Base-by-base conservation (phyloP, 2,888 invertebrate genomes). In the Amblyjoppa fuscipennis region DNA sequence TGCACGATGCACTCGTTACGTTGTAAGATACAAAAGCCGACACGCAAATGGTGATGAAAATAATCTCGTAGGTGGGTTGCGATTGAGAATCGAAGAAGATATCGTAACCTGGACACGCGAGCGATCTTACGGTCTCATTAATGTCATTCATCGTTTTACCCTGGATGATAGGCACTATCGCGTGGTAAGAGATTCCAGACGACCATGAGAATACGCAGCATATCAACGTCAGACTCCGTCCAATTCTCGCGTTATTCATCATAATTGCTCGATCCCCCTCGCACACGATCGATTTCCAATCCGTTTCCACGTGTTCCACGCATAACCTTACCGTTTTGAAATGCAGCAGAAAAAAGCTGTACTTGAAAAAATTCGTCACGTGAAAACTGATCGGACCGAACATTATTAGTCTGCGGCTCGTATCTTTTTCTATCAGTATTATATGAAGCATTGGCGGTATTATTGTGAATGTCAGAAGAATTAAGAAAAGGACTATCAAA, bases 191-290 rank as follows among this genome's bases (percentile, higher is more conserved):
- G 28, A 88, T 45, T 13, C 84, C 85, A 73, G 85, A 87, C 9
- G 75, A 61, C 34, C 79, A 88, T 77, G 87, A 81, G 38, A 87
- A 90, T 3, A 89, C 7, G 16, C 88, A 89, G 71, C 89, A 89
- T 0, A 85, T 53, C 2, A 76, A 28, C 11, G 87, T 87, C 3
- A 88, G 49, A n/a, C 66, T 73, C 11, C 73, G 80, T 4, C 85
- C 84, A 9, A 70, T 28, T 5, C 68, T 78, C 11, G 66, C 61
- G 59, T 86, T 86, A 56, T 59, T 69, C 16, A 53, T 59, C 85
- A 87, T 87, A 16, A 87, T 69, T 20, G 84, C 69, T 0, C 85
- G 88, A n/a, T 90, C 88, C 1, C 53, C 20, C 0, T 13, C 38
- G n/a, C 28, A 61, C 16, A 45, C 20, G 0, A 87, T 84, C 0